Evolutionary conservation across 2,113 vertebrate species (phyloP), one percentile per base, ranked within the genome.

Genomic region (Orycteropus afer): DNA sequence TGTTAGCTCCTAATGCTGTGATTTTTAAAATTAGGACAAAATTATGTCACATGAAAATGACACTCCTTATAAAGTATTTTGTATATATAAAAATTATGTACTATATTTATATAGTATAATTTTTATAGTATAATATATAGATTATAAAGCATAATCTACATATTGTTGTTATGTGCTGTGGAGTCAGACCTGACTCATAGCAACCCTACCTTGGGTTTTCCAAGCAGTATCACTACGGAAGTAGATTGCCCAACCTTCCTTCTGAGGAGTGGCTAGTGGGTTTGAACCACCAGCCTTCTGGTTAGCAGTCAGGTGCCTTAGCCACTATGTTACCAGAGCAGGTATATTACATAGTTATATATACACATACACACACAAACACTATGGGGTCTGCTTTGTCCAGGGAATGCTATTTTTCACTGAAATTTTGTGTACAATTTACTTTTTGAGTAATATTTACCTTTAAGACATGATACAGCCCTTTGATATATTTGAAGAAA

Each of bases 11-110:
- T 23, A 40, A 65, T 71, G 34, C 93, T 96, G 49, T 23, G 0
- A 61, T 82, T 96, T 96, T 73, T 63, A 32, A 93, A 87, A 87
- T 80, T 76, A 79, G 71, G 67, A 65, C 20, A 86, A 45, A 91
- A 59, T 90, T 80, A 47, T 51, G 15, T 27, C 67, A 51, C 4
- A 82, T 34, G 12, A 57, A 10, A 71, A 53, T 82, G 77, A 65
- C 37, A 73, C 27, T 93, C 65, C 32, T 67, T 49, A n/a, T 82
- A 63, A 88, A 95, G 65, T 65, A 69, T 90, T 89, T 49, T 77
- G 14, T 49, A 37, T 57, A 71, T 0, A 47, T 10, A 82, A 76
- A 76, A 18, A n/a, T 11, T 37, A 69, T 37, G 15, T 47, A 90
- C 7, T 27, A 45, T n/a, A 42, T 77, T 78, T 94, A 47, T 61